A percentile compares a stretch with the other conserved stretches of the same genome.
These are phyloP conservation scores for Patagioenas fasciata DNA, from an alignment of 2,113 vertebrate genomes.

Conservation along the genomic window DNA sequence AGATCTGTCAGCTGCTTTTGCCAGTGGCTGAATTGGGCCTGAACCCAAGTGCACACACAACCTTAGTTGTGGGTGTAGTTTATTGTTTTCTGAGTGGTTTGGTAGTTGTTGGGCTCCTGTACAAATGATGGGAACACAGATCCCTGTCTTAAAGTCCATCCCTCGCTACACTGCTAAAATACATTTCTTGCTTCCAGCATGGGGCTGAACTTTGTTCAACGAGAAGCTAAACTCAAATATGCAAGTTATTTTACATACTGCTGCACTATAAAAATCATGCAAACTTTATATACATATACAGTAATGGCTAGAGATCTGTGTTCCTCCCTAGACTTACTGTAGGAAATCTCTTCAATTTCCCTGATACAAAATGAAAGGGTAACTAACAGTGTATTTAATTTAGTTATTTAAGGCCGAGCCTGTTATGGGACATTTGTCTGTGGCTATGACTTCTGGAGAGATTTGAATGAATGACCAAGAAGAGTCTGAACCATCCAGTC, in stretches of 20 bases:
- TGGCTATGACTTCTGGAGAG: background rate
- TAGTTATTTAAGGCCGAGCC: constrained; percentile 11
- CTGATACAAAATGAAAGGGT: background rate
- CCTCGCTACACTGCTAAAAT: background rate
- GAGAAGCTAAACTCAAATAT: background rate
- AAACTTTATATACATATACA: background rate
- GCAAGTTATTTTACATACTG: background rate
- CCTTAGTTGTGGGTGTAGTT: background rate
- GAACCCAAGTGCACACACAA: fast-evolving
- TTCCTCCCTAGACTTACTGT: background rate
- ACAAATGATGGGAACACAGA: background rate
- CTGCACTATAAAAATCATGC: background rate
- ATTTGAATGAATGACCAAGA: constrained; percentile 55
- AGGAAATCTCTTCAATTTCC: background rate
- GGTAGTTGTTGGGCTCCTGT: background rate
- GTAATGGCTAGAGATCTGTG: background rate
- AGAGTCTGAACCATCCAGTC: constrained; percentile 52
- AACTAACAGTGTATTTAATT: constrained; percentile 25
- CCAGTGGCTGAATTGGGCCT: background rate
- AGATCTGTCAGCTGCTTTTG: background rate
- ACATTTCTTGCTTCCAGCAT: background rate
- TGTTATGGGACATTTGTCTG: background rate
- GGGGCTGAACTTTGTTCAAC: background rate
- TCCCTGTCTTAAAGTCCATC: background rate
- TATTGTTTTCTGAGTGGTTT: background rate